These are phyloP conservation scores for Notolepis coatsorum DNA, from an alignment of 2,797 vertebrate genomes.

Conservation along the genomic window DNA sequence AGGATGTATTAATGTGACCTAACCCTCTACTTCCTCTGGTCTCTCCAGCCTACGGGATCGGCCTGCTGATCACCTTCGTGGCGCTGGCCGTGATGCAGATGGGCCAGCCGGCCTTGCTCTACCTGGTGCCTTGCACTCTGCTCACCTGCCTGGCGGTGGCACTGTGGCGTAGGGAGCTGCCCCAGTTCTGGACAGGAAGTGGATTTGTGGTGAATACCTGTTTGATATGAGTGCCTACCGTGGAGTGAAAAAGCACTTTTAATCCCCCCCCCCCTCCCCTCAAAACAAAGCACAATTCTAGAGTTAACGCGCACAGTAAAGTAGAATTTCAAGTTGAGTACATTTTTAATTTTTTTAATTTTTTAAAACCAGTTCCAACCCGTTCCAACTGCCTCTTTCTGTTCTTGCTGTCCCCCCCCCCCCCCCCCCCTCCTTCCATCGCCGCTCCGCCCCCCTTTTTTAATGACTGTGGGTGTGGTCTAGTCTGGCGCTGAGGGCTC, in stretches of 20 bases:
- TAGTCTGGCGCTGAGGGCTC: conserved; percentile 70
- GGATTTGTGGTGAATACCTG: conserved; percentile 99
- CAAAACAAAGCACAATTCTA: conserved; percentile 60
- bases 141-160: conserved; percentile 91
- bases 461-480: conserved; percentile 68
- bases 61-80: conserved; percentile 96
- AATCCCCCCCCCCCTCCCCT: no score
- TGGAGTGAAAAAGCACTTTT: conserved; percentile 69
- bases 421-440: conserved; percentile 16
- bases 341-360: no score
- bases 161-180: conserved; percentile 91
- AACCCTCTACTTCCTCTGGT: conserved; percentile 31
- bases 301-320: conserved; percentile 78
- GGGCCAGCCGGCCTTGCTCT: conserved; percentile 95
- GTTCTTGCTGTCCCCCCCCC: conserved; percentile 52
- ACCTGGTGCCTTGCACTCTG: conserved; percentile 96
- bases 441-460: conserved; percentile 34
- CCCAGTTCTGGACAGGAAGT: conserved; percentile 97
- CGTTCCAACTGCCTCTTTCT: conserved; percentile 61
- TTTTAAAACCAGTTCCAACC: conserved; percentile 63
- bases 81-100: conserved; percentile 95
- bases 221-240: conserved; percentile 92
- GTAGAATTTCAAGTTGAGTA: conserved; percentile 93
- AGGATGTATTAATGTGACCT: no score
- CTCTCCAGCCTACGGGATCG: conserved; percentile 90